Percentiles rank a stretch among this genome's conserved stretches.
phyloP scores from a whole-genome alignment of 2,888 invertebrate genomes.

The Phaonia tiefii region DNA sequence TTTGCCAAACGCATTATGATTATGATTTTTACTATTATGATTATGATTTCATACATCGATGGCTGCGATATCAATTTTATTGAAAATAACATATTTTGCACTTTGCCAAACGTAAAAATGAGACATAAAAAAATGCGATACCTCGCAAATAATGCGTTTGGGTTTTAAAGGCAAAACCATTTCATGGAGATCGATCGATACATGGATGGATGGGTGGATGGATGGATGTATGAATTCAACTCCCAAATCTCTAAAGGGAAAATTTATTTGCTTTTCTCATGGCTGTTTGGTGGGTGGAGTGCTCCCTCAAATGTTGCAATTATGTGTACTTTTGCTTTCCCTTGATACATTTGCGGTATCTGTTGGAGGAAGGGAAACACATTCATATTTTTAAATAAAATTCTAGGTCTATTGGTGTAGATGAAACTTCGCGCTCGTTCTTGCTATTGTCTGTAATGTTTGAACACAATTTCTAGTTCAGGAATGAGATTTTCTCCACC shows the following conservation, averaged over 20 bases:
- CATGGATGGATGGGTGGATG: not conserved
- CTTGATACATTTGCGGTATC: too few species aligned
- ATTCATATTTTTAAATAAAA: too few species aligned
- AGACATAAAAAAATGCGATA: conserved; percentile 8
- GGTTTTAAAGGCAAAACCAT: not conserved
- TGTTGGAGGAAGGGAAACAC: too few species aligned
- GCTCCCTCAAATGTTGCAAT: too few species aligned
- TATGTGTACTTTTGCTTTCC: conserved; percentile 30
- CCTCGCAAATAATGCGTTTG: conserved; percentile 7
- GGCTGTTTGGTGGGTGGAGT: conserved; percentile 1
- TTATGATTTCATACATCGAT: not conserved
- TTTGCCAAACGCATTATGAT: conserved; percentile 17
- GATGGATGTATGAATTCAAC: too few species aligned
- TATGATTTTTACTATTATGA: conserved; percentile 6
- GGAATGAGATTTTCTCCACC: not conserved
- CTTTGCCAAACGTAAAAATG: not conserved
- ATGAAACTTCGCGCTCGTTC: too few species aligned
- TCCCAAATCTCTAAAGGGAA: conserved; percentile 15
- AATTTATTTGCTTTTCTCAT: conserved; percentile 12
- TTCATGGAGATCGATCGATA: not conserved
- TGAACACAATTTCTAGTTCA: too few species aligned
- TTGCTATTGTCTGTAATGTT: too few species aligned
- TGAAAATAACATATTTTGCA: conserved; percentile 6
- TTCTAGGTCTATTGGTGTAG: too few species aligned
- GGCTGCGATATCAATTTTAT: conserved; percentile 7